A percentile compares a stretch with the other conserved stretches of the same genome.
Evolutionary conservation across 2,888 invertebrate genomes (phyloP).

Genomic region (Auanema sp.): DNA sequence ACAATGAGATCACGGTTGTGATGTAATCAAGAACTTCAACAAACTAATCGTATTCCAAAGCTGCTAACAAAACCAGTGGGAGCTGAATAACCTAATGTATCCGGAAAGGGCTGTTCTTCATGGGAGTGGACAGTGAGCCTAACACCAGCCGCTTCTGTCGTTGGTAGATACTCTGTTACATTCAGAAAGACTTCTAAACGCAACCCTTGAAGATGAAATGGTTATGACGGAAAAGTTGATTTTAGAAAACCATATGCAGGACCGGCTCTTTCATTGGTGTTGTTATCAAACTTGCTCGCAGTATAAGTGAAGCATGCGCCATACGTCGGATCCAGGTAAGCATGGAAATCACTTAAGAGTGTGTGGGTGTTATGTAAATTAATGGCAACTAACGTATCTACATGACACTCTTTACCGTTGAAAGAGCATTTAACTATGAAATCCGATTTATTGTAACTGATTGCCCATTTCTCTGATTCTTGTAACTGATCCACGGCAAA

Average conservation of each 20-base stretch:
- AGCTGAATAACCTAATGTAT: constrained; percentile 61
- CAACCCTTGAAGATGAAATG: constrained; percentile 37
- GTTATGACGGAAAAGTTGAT: constrained; percentile 3
- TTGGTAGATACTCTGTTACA: constrained; percentile 60
- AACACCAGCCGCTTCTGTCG: constrained; percentile 62
- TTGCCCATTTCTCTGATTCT: constrained; percentile 37
- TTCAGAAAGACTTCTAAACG: constrained; percentile 62
- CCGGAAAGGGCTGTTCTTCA: constrained; percentile 59
- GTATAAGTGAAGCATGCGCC: constrained; percentile 64
- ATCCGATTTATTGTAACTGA: constrained; percentile 46
- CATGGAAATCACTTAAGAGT: constrained; percentile 57
- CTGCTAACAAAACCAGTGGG: constrained; percentile 62
- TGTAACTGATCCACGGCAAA: constrained; percentile 59
- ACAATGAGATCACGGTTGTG: not conserved
- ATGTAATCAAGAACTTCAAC: constrained; percentile 2
- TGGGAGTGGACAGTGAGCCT: constrained; percentile 58
- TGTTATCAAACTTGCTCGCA: constrained; percentile 41
- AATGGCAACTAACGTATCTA: constrained; percentile 50
- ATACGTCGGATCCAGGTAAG: constrained; percentile 58
- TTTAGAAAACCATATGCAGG: constrained; percentile 55
- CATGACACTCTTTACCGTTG: constrained; percentile 60
- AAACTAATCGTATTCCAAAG: constrained; percentile 59
- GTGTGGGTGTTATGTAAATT: not conserved
- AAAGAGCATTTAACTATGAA: constrained; percentile 62
- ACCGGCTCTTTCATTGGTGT: constrained; percentile 59